Base-by-base conservation (phyloP, 2,888 invertebrate genomes). In the Pteria penguin region DNA sequence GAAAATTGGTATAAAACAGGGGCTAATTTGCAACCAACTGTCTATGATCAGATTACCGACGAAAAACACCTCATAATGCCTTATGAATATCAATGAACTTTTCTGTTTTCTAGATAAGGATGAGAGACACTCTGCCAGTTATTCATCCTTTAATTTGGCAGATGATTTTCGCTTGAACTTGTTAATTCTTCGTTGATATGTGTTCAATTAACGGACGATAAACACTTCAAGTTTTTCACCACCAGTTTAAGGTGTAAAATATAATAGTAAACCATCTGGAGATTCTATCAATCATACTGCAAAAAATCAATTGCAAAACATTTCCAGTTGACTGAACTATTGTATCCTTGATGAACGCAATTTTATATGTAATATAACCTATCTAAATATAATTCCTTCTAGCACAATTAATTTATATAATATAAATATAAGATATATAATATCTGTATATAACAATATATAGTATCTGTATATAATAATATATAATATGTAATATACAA, bases 1-100 rank as follows among this genome's bases (percentile, higher is more conserved):
- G 18, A 27, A 27, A 60, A 60, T 60, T 29, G 18, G 60, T 27
- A 27, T 60, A 60, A 60, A 60, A 27, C 60, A 27, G 11, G 29
- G 60, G 27, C 60, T 60, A 60, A 60, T 60, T 60, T 60, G 60
- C 27, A 60, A 27, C 60, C 60, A 60, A 60, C 60, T 60, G 60
- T 60, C 60, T 22, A 11, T 60, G 60, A 27, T 60, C 60, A 60
- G 18, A 29, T 60, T 60, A 60, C 60, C 14, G 11, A 27, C 18
- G 11, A 60, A 4, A 60, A 24, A 60, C 45, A 45, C 45, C 8
- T 45, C 18, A 14, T 18, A 45, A 14, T 45, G 45, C 45, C 45
- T 45, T 45, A 45, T 45, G 45, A 45, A 45, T 45, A 45, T 14
- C 45, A 45, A 45, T 45, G 11, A 45, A 45, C 45, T 8, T 14